Conservation (phyloP, 2,888 invertebrate genomes). For the Allacma fusca region DNA sequence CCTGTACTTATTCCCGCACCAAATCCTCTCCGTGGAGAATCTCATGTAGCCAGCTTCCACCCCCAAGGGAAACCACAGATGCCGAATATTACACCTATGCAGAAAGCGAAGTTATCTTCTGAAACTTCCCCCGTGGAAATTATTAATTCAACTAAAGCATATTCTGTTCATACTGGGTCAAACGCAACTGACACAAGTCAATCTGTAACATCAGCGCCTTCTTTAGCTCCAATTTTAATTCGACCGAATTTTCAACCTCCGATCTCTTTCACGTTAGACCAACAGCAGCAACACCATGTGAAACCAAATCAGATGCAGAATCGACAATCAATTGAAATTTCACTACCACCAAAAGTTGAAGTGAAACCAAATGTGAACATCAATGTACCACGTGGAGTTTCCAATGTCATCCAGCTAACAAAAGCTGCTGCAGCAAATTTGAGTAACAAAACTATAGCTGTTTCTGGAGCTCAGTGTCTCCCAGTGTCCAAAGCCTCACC, state of each 20-base stretch:
- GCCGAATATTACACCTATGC: conserved; percentile 32
- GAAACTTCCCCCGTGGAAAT: background rate
- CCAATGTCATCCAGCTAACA: conserved; percentile 53
- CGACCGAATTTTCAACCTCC: conserved; percentile 26
- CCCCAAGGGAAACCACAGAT: conserved; percentile 33
- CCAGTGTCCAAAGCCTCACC: conserved; percentile 41
- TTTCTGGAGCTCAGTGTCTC: conserved; percentile 40
- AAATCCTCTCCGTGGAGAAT: conserved; percentile 15
- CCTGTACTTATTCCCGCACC: conserved; percentile 33
- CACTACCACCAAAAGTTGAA: conserved; percentile 27
- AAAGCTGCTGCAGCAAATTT: conserved; percentile 46
- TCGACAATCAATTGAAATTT: conserved; percentile 33
- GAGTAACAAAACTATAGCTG: conserved; percentile 44
- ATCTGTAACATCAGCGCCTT: background rate
- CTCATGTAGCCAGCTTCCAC: conserved; percentile 11
- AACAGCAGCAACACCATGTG: conserved; percentile 6
- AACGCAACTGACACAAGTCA: background rate
- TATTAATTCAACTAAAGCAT: background rate
- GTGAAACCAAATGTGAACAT: conserved; percentile 36
- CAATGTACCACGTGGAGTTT: conserved; percentile 28
- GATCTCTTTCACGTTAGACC: conserved; percentile 25
- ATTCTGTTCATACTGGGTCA: background rate
- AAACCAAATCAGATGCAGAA: background rate
- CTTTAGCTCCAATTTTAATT: conserved; percentile 35
- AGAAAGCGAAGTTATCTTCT: background rate